Percentiles rank a stretch among this genome's conserved stretches.
Evolutionary conservation across 2,113 vertebrate species (phyloP).

Genomic region (Suncus etruscus): DNA sequence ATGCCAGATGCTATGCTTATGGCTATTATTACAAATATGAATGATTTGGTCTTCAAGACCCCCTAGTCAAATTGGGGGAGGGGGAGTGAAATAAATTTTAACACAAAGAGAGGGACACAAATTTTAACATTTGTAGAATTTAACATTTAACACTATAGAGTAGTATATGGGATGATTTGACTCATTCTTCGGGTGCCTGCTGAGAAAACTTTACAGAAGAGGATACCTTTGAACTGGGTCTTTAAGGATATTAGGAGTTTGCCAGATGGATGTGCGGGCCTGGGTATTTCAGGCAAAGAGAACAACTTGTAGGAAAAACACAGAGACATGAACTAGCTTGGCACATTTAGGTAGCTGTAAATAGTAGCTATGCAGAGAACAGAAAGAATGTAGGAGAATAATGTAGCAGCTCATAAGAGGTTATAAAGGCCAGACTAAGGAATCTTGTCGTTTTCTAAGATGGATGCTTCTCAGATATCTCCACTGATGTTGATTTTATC

Average conservation of each 20-base stretch:
- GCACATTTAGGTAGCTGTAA: background rate
- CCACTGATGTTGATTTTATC: background rate
- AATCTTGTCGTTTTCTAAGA: background rate
- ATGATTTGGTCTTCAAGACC: background rate
- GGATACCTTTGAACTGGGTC: slow-evolving; percentile 21
- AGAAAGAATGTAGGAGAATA: background rate
- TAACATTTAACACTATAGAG: background rate
- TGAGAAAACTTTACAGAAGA: slow-evolving; percentile 42
- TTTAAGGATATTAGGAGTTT: slow-evolving; percentile 76
- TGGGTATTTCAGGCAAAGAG: slow-evolving; percentile 59
- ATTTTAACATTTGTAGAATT: too few relatives aligned
- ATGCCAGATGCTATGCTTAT: background rate
- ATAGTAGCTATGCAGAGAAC: background rate
- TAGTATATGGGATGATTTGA: background rate
- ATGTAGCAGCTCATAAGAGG: background rate
- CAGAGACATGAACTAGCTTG: slow-evolving; percentile 18
- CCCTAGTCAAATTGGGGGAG: slow-evolving; percentile 37
- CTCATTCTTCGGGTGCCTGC: background rate
- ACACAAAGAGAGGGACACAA: background rate
- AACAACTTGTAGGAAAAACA: slow-evolving; percentile 36
- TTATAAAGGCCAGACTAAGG: slow-evolving; percentile 11
- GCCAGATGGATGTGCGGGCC: slow-evolving; percentile 57
- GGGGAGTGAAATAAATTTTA: slow-evolving; percentile 13
- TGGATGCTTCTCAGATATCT: background rate
- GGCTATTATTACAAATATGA: background rate